Base-by-base conservation (phyloP, 2,797 vertebrate genomes). In the Merluccius polli region DNA sequence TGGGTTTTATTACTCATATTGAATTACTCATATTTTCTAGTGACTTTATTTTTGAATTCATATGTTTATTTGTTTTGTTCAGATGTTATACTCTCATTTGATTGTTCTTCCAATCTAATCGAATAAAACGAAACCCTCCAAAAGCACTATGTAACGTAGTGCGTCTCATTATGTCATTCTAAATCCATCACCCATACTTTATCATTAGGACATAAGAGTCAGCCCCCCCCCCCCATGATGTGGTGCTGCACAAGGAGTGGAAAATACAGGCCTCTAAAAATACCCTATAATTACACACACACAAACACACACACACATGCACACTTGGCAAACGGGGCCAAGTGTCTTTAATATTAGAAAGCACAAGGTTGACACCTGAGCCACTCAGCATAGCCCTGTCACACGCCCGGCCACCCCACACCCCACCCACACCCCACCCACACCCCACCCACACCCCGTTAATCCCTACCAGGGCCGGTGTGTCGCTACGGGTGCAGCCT, bases 241-340 rank as follows among this genome's bases (percentile, higher is more conserved):
- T 48, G 79, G 84, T 15, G 71, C 92, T 92, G 91, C 92, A 93
- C 88, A 93, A 92, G 93, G 92, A 94, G 92, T 94, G 93, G 93
- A 95, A 94, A 94, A 94, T 91, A 89, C 82, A 85, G 80, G 76
- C 71, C 69, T 78, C 93, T 94, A 94, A 92, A 94, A 93, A 95
- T 94, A 94, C 82, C 82, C 83, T 32, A 30, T 81, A 74, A 84
- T 88, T 86, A 86, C 86, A 90, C 82, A 84, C 81, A 82, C 71
- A 31, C 36, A 70, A 71, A n/a, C 78, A 77, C 67, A 80, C 59
- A 24, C 70, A 88, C 74, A 36, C 78, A 70, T n/a, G 10, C 63
- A 67, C 32, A 44, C 75, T 27, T 36, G 18, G 75, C 86, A 73
- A 82, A 87, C 86, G 83, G 82, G 52, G 75, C 86, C 74, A 82